phyloP scores from a whole-genome alignment of 2,113 vertebrate species.

The Laticauda laticaudata region DNA sequence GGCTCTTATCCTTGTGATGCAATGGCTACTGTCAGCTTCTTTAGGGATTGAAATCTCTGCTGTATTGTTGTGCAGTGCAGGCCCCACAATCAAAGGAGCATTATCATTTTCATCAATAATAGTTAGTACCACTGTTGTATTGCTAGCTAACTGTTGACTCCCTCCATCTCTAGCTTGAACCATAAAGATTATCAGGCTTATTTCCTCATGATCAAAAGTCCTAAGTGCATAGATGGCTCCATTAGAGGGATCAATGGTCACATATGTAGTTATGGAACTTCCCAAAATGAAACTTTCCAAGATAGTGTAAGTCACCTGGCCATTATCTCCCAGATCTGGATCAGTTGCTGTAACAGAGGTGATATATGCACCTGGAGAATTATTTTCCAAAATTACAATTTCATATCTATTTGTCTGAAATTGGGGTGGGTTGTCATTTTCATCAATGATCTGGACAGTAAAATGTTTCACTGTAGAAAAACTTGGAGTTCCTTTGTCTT shows the following conservation, averaged over 20 bases:
- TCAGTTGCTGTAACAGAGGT: conserved; percentile 90
- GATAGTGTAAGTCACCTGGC: conserved; percentile 92
- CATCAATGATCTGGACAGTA: conserved; percentile 90
- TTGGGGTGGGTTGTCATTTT: conserved; percentile 93
- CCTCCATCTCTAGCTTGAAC: conserved; percentile 91
- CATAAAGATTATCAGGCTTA: conserved; percentile 85
- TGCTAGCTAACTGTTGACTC: conserved; percentile 77
- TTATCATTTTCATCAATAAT: conserved; percentile 96
- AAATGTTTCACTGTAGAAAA: conserved; percentile 95
- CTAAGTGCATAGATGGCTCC: conserved; percentile 91
- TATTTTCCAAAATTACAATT: conserved; percentile 94
- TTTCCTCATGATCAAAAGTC: conserved; percentile 93
- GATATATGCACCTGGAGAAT: conserved; percentile 90
- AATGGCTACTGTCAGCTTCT: conserved; percentile 82
- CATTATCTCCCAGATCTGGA: conserved; percentile 90
- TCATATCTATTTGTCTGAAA: conserved; percentile 94
- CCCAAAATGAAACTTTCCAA: conserved; percentile 82
- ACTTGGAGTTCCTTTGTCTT: conserved; percentile 89
- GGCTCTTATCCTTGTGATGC: conserved; percentile 83
- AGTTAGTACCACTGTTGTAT: conserved; percentile 87
- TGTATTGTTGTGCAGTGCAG: conserved; percentile 82
- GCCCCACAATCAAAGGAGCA: conserved; percentile 82
- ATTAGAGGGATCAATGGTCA: conserved; percentile 93
- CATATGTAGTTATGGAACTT: conserved; percentile 87
- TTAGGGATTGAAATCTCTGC: conserved; percentile 87